These are phyloP conservation scores for Semicossyphus pulcher DNA, from an alignment of 2,113 vertebrate species.

Conservation along the genomic window DNA sequence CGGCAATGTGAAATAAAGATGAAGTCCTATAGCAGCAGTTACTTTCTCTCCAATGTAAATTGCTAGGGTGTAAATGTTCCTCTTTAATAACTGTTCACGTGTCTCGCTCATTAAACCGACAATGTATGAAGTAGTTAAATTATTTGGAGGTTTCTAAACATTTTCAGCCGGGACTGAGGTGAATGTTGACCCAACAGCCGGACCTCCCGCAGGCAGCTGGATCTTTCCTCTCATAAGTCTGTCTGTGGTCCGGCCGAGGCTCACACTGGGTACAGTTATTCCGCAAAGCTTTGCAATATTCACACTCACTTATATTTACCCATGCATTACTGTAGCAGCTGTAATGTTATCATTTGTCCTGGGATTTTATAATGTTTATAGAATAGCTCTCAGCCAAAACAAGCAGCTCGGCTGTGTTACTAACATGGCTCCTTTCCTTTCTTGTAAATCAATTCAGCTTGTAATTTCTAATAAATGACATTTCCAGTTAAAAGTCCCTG, in stretches of 20 bases:
- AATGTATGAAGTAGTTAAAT: slow-evolving; percentile 20
- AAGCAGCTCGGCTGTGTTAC: slow-evolving; percentile 59
- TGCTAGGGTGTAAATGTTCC: slow-evolving; percentile 1
- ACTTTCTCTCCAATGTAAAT: background rate
- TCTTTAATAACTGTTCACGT: slow-evolving; percentile 10
- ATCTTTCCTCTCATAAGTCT: slow-evolving; percentile 41
- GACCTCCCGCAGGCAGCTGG: slow-evolving; percentile 30
- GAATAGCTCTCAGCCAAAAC: slow-evolving; percentile 63
- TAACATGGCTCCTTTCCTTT: slow-evolving; percentile 63
- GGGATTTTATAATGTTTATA: slow-evolving; percentile 69
- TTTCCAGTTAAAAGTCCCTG: slow-evolving; percentile 64
- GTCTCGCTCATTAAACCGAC: slow-evolving; percentile 18
- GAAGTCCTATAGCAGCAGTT: background rate
- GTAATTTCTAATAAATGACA: slow-evolving; percentile 77
- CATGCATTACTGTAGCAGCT: slow-evolving; percentile 44
- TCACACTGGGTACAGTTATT: slow-evolving; percentile 43
- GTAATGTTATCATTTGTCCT: slow-evolving; percentile 63
- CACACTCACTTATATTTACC: slow-evolving; percentile 48
- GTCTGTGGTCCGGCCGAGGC: slow-evolving; percentile 37
- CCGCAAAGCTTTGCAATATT: slow-evolving; percentile 57
- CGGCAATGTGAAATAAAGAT: slow-evolving; percentile 16
- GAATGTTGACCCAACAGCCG: slow-evolving; percentile 29
- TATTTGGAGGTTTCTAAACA: slow-evolving; percentile 13
- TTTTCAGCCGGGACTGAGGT: background rate
- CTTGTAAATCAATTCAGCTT: slow-evolving; percentile 70